These are phyloP conservation scores for Brachypteracias leptosomus DNA, from an alignment of 2,113 vertebrate species.

Conservation along the genomic window DNA sequence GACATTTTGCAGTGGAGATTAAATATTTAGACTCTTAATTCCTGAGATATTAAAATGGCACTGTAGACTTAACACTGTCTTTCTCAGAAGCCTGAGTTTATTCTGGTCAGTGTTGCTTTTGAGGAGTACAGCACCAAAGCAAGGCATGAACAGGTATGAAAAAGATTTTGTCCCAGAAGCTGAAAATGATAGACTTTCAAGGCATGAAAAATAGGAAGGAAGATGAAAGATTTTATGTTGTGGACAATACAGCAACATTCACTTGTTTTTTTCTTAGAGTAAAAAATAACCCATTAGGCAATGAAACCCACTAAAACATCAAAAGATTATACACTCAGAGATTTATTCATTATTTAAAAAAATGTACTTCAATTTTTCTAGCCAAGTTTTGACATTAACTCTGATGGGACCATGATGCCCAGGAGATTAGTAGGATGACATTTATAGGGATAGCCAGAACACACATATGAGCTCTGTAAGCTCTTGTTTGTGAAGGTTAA, in stretches of 20 bases:
- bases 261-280: not conserved
- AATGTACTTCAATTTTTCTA: not conserved
- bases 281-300: not conserved
- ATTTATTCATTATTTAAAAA: not conserved
- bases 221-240: not conserved
- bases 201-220: not conserved
- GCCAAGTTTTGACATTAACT: not conserved
- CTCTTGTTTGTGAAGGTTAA: constrained; percentile 4
- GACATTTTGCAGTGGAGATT: not conserved
- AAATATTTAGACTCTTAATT: constrained; percentile 24
- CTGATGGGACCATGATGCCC: not conserved
- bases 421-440: not conserved
- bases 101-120: not conserved
- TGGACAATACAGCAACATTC: not conserved
- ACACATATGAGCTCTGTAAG: not conserved
- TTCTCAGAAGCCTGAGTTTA: not conserved
- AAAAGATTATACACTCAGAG: not conserved
- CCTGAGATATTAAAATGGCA: not conserved
- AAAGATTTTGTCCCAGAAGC: not conserved
- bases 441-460: not conserved
- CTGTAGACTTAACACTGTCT: not conserved
- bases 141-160: not conserved
- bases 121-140: not conserved
- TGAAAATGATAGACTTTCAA: not conserved
- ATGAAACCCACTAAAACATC: not conserved